These are phyloP conservation scores for Phylloscopus whistleri DNA, from an alignment of 2,113 vertebrate genomes.

Conservation along the genomic window DNA sequence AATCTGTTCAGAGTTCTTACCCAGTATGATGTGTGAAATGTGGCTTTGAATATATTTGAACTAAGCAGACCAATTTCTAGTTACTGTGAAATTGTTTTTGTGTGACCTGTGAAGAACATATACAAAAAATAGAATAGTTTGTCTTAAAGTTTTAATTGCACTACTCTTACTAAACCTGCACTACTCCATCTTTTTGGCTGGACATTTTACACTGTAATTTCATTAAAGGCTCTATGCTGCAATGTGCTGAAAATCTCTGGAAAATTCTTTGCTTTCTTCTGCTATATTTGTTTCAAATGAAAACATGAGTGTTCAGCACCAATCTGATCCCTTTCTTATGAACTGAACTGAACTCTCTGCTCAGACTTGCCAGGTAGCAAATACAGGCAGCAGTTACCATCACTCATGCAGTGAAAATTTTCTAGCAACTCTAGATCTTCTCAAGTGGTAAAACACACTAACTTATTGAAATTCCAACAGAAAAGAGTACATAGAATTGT, in stretches of 20 bases:
- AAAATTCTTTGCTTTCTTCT: neutral
- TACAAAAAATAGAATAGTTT: neutral
- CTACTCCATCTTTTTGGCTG: neutral
- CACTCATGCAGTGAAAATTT: neutral
- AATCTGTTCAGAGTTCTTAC: neutral
- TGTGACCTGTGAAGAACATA: neutral
- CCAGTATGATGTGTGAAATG: neutral
- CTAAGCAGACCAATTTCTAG: neutral
- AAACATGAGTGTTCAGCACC: neutral
- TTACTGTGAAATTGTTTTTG: neutral
- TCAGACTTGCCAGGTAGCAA: neutral
- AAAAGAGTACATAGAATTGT: neutral
- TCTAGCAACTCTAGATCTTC: neutral
- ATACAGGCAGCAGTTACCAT: neutral
- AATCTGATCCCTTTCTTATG: neutral
- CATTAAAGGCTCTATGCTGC: neutral
- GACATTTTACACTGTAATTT: neutral
- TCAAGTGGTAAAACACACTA: neutral
- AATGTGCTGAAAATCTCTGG: neutral
- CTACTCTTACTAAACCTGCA: neutral
- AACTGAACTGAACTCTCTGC: neutral
- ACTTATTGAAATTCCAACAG: neutral
- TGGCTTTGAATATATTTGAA: neutral
- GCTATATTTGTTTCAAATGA: neutral
- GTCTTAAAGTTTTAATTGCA: neutral